Evolutionary conservation across 2,888 invertebrate genomes (phyloP), one percentile per base, ranked within the genome.

Genomic region (Trichopoda pennipes): DNA sequence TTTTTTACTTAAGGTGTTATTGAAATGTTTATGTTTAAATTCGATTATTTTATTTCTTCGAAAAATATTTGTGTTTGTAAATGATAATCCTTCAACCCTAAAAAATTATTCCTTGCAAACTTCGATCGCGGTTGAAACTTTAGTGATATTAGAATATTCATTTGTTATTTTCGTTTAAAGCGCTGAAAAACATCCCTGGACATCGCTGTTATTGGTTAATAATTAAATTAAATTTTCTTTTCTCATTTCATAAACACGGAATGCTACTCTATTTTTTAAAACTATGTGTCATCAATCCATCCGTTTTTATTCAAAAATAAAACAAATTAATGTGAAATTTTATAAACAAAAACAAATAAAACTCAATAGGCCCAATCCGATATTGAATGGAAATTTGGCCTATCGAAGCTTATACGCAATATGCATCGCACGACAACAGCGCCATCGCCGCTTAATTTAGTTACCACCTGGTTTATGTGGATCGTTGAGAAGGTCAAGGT

Each of bases 351-450:
- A 68, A 16, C 14, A 28, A 44, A 69, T 64, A 21, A 16, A 44
- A 14, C 14, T 19, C 17, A 72, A 70, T 94, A 98, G 94, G 99
- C 99, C 47, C 99, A 99, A 94, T 99, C 99, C 58, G 99, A 99
- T 92, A 99, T 98, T 88, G 99, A 99, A 92, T 99, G 99, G 99
- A 99, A 99, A 92, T 99, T 98, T 91, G 99, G 99, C 35, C 92
- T 99, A 88, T 99, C 99, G 72, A 99, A 99, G 92, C 93, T 99
- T 89, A 98, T 99, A 90, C 93, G 99, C 85, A 98, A 98, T 90
- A 99, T 99, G 99, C 99, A 99, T 92, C 94, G 96, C 88, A 98
- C 99, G 9, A 98, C 96, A 75, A 98, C 99, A 0, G 99, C 99
- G 0, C 99, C 99, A 0, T 96, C 99, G 16, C 99, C 99, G 1